Evolutionary conservation across 2,797 vertebrate genomes (phyloP).

Genomic region (Lithobates pipiens): DNA sequence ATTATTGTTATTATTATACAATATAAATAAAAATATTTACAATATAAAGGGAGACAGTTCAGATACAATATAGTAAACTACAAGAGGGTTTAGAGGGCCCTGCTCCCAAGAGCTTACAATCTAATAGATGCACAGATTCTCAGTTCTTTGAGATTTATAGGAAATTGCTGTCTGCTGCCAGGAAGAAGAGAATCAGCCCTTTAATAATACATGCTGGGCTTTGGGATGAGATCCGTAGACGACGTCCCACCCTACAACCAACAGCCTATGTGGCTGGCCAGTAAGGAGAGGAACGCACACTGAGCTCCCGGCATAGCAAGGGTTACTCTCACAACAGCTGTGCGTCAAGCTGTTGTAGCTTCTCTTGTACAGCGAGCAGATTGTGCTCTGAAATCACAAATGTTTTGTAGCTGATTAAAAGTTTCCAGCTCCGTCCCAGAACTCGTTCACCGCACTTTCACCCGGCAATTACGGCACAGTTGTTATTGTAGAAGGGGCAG

Average conservation of each 20-base stretch:
- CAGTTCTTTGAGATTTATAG: background rate
- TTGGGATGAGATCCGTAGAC: background rate
- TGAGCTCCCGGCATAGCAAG: background rate
- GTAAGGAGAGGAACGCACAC: background rate
- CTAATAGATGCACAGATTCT: too few species aligned
- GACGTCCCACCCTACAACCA: background rate
- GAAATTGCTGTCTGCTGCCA: background rate
- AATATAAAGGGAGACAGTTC: background rate
- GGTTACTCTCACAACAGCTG: constrained; percentile 49
- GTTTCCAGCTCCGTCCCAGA: constrained; percentile 41
- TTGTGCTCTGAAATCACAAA: constrained; percentile 42
- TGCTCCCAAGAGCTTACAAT: too few species aligned
- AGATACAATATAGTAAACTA: too few species aligned
- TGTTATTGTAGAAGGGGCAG: background rate
- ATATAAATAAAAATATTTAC: too few species aligned
- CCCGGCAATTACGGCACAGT: background rate
- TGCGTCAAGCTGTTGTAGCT: constrained; percentile 52
- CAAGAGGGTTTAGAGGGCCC: too few species aligned
- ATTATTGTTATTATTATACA: background rate
- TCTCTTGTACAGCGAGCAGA: background rate
- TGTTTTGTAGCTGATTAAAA: constrained; percentile 54
- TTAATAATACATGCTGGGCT: background rate
- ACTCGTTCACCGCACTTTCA: constrained; percentile 20
- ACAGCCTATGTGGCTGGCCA: background rate
- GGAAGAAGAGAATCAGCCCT: background rate